Evolutionary conservation across 2,888 invertebrate species (phyloP).

Genomic region (Pomacea canaliculata): DNA sequence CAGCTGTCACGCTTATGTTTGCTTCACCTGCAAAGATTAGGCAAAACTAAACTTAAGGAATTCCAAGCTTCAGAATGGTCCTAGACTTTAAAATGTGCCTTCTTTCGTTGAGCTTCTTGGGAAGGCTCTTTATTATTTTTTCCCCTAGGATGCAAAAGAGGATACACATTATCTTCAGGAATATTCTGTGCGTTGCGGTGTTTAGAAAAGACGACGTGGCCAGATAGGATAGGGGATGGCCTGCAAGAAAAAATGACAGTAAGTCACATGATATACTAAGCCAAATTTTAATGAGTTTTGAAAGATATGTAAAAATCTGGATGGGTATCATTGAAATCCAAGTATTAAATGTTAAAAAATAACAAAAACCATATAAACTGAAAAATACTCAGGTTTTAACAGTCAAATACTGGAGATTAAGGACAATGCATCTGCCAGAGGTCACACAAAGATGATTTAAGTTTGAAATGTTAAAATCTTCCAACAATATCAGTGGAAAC

Average conservation of each 20-base stretch:
- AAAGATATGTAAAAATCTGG: no score
- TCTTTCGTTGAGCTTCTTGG: slow-evolving; percentile 53
- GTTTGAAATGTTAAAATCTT: no score
- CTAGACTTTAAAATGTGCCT: slow-evolving; percentile 61
- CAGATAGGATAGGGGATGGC: neutral
- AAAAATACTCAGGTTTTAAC: no score
- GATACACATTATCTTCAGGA: slow-evolving; percentile 53
- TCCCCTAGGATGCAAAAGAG: slow-evolving; percentile 51
- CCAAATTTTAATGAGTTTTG: no score
- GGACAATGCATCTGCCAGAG: no score
- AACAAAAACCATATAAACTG: no score
- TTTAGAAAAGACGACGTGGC: slow-evolving; percentile 24
- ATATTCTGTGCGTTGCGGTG: slow-evolving; percentile 45
- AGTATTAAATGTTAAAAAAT: no score
- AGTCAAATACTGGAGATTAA: no score
- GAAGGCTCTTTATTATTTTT: slow-evolving; percentile 41
- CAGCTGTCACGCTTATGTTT: no score
- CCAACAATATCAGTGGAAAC: no score
- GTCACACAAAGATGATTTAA: no score
- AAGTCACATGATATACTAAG: neutral
- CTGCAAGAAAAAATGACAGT: slow-evolving; percentile 24
- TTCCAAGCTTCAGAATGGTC: neutral
- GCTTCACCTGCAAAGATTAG: neutral
- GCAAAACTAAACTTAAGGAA: neutral
- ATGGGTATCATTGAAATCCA: no score